phyloP scores from a whole-genome alignment of 2,113 vertebrate genomes.

The Bungarus multicinctus region DNA sequence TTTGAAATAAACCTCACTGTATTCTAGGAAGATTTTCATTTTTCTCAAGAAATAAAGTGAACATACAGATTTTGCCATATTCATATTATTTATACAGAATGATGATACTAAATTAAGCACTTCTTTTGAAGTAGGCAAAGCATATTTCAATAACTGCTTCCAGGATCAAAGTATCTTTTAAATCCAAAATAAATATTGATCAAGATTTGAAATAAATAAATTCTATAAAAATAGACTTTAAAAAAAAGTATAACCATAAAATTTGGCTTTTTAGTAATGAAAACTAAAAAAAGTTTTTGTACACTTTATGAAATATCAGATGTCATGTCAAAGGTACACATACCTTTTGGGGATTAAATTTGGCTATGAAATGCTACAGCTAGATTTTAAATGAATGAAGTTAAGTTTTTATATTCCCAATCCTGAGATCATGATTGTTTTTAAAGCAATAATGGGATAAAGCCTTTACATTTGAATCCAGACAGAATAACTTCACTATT shows the following conservation, averaged over 20 bases:
- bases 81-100: constrained; percentile 26
- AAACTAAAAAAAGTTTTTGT: constrained; percentile 22
- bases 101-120: not conserved
- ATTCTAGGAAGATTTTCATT: not conserved
- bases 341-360: constrained; percentile 20
- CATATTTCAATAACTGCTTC: constrained; percentile 26
- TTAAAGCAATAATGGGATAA: constrained; percentile 27
- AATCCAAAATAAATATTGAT: not conserved
- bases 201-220: not conserved
- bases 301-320: constrained; percentile 34
- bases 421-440: not conserved
- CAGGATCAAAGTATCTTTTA: constrained; percentile 23
- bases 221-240: constrained; percentile 19
- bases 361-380: not conserved
- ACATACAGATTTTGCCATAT: not conserved
- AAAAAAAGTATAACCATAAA: constrained; percentile 13
- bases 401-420: constrained; percentile 17
- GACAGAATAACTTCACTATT: constrained; percentile 43
- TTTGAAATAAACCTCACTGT: constrained; percentile 32
- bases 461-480: constrained; percentile 42
- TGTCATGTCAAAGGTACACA: constrained; percentile 16
- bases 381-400: constrained; percentile 37
- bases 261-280: constrained; percentile 17
- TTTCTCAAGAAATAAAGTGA: not conserved
- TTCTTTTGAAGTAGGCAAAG: constrained; percentile 18